Conservation (phyloP, 2,888 invertebrate species). For the Callinectes sapidus region DNA sequence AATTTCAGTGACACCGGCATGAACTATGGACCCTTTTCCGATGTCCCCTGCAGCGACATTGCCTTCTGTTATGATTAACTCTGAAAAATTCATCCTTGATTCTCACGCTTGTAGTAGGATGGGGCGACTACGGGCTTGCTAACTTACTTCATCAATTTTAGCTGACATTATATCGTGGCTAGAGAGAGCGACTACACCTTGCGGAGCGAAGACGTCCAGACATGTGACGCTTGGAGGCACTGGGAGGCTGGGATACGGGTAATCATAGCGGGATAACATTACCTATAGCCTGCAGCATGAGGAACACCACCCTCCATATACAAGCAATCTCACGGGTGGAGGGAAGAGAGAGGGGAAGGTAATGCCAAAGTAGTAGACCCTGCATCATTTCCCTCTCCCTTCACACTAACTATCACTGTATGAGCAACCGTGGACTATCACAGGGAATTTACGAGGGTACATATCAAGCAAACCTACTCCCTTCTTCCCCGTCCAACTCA, state of each 20-base stretch:
- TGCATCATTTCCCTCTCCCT: not conserved
- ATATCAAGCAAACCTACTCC: not conserved
- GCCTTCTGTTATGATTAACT: not conserved
- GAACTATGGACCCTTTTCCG: not conserved
- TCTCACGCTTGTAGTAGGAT: not conserved
- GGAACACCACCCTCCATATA: not conserved
- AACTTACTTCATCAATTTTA: not conserved
- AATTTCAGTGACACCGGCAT: not conserved
- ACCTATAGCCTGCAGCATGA: not conserved
- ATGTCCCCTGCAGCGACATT: not conserved
- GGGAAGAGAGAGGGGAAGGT: not conserved
- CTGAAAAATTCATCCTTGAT: not conserved
- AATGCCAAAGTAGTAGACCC: not conserved
- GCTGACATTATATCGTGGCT: not conserved
- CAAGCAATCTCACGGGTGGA: conserved; percentile 25
- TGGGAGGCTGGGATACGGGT: not conserved
- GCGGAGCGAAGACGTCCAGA: not conserved
- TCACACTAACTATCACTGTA: not conserved
- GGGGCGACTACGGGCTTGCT: not conserved
- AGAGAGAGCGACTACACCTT: not conserved
- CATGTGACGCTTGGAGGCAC: not conserved
- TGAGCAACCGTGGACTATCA: not conserved
- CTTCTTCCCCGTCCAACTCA: not conserved
- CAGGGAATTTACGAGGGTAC: conserved; percentile 6
- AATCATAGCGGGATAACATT: conserved; percentile 8